Conservation (phyloP, 2,797 vertebrate species). For the Meriones psammophilus region DNA sequence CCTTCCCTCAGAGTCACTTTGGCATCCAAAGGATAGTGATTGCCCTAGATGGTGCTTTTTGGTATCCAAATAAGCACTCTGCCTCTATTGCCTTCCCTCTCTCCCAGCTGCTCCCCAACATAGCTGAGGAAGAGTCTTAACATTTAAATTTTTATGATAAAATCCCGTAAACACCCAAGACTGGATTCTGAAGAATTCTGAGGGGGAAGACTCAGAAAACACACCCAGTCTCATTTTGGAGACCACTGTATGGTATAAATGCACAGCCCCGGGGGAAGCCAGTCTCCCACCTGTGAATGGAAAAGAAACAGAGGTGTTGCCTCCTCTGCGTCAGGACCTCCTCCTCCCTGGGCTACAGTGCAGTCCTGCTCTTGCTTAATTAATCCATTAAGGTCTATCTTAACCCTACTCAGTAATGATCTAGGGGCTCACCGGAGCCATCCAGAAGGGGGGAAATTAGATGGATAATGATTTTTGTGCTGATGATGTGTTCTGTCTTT, state of each 20-base stretch:
- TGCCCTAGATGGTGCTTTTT: neutral
- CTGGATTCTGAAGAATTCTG: slow-evolving; percentile 62
- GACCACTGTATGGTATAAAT: slow-evolving; percentile 14
- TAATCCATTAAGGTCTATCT: slow-evolving; percentile 82
- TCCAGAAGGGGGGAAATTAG: slow-evolving; percentile 87
- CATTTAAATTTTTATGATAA: slow-evolving; percentile 61
- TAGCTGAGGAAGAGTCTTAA: slow-evolving; percentile 50
- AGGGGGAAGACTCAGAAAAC: slow-evolving; percentile 50
- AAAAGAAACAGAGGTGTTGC: slow-evolving; percentile 59
- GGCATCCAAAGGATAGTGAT: slow-evolving; percentile 46
- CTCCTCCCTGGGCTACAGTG: slow-evolving; percentile 71
- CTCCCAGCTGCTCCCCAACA: slow-evolving; percentile 10
- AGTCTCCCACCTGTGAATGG: neutral
- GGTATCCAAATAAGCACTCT: neutral
- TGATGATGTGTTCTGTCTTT: slow-evolving; percentile 87
- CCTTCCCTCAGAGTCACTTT: slow-evolving; percentile 66
- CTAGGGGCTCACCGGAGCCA: slow-evolving; percentile 82
- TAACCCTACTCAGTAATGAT: slow-evolving; percentile 84
- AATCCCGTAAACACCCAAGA: slow-evolving; percentile 54
- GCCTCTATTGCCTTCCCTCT: neutral
- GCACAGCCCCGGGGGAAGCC: slow-evolving; percentile 28
- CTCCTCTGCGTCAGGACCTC: slow-evolving; percentile 66
- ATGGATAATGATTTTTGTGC: slow-evolving; percentile 86
- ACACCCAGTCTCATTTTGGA: slow-evolving; percentile 68
- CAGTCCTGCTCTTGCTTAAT: slow-evolving; percentile 75